Percentiles rank a stretch among this genome's conserved stretches.
Evolutionary conservation across 2,113 vertebrate species (phyloP).

Genomic region (Leuciscus idus): DNA sequence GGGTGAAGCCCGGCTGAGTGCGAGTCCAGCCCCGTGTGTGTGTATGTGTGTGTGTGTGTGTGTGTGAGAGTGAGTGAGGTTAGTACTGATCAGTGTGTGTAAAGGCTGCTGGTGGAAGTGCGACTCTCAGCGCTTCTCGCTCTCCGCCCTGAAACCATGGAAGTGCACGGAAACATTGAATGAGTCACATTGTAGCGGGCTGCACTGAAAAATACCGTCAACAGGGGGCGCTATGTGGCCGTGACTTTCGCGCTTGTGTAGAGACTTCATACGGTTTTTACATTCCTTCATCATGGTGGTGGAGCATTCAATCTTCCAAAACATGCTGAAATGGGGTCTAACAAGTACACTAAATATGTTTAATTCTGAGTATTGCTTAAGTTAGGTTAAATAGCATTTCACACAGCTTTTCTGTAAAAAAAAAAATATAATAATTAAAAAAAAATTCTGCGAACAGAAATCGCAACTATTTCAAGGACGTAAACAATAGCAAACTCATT

Average conservation of each 20-base stretch:
- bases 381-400: no score
- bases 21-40: slow-evolving; percentile 5
- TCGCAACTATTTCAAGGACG: no score
- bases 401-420: no score
- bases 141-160: slow-evolving; percentile 44
- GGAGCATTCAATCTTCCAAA: not conserved
- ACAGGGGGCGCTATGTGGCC: not conserved
- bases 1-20: slow-evolving; percentile 20
- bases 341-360: not conserved
- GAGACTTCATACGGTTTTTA: not conserved
- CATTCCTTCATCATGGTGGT: not conserved
- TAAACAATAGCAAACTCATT: no score
- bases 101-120: slow-evolving; percentile 46
- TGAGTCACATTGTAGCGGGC: not conserved
- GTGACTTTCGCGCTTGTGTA: not conserved
- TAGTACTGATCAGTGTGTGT: slow-evolving; percentile 27
- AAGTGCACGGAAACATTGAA: not conserved
- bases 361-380: no score
- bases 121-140: slow-evolving; percentile 53
- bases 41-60: not conserved
- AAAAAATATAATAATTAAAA: no score
- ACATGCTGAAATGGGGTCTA: not conserved
- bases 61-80: not conserved
- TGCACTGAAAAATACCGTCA: not conserved
- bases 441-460: no score